Percentiles rank a stretch among this genome's conserved stretches.
phyloP scores from a whole-genome alignment of 1,140 invertebrate genomes.

The Conus ventricosus region DNA sequence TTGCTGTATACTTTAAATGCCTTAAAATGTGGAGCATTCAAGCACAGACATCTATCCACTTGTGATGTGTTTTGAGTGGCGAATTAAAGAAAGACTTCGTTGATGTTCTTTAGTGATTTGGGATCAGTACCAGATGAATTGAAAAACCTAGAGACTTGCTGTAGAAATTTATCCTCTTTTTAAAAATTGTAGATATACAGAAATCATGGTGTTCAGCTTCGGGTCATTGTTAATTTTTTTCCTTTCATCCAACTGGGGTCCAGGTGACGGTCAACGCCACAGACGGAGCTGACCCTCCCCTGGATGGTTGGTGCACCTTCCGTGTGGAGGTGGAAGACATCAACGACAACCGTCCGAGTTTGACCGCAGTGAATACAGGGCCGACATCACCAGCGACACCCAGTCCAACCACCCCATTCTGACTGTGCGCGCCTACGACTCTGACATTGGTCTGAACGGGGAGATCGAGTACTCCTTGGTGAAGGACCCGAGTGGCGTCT shows the following conservation, averaged over 20 bases:
- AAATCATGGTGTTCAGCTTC: not conserved
- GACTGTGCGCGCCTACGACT: constrained; percentile 63
- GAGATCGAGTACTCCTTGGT: constrained; percentile 62
- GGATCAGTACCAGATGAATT: too few species aligned
- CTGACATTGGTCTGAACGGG: constrained; percentile 65
- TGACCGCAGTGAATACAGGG: constrained; percentile 70
- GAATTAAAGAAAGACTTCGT: too few species aligned
- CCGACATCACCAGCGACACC: constrained; percentile 36
- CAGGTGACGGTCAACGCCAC: constrained; percentile 63
- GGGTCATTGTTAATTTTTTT: not conserved
- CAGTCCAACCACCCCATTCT: constrained; percentile 44
- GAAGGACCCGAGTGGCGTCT: constrained; percentile 11
- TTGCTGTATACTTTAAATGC: too few species aligned
- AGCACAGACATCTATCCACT: too few species aligned
- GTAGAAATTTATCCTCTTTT: too few species aligned
- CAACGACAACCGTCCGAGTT: constrained; percentile 93
- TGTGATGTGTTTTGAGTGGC: too few species aligned
- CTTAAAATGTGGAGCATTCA: too few species aligned
- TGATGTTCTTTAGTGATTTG: too few species aligned
- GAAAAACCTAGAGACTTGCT: too few species aligned
- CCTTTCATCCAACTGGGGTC: not conserved
- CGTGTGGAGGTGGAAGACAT: constrained; percentile 86
- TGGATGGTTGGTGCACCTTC: constrained; percentile 75
- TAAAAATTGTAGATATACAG: not conserved
- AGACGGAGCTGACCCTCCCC: constrained; percentile 59